phyloP scores from a whole-genome alignment of 2,888 invertebrate species.

The Phortica okadai region DNA sequence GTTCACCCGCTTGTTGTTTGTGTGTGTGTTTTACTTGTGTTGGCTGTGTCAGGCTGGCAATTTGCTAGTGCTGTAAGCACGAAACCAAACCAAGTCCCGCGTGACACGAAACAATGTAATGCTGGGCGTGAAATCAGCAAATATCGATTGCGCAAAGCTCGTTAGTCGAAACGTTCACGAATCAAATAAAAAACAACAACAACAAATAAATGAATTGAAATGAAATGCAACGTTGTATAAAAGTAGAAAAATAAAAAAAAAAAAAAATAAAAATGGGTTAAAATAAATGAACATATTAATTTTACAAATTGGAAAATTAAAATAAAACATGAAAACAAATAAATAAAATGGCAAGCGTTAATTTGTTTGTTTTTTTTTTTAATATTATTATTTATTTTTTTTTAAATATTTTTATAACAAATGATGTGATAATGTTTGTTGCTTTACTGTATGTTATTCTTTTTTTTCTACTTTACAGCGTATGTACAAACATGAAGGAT shows the following conservation, averaged over 20 bases:
- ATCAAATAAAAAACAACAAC: conserved; percentile 25
- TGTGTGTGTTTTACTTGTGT: too few relatives aligned
- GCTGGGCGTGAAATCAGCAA: conserved; percentile 27
- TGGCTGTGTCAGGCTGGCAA: conserved; percentile 39
- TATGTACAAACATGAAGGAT: background rate
- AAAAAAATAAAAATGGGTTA: background rate
- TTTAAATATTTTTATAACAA: background rate
- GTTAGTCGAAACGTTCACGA: conserved; percentile 25
- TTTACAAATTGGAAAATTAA: conserved; percentile 27
- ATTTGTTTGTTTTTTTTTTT: background rate
- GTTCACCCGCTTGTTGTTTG: background rate
- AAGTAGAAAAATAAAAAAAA: too few relatives aligned
- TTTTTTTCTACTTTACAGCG: background rate
- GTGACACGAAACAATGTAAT: conserved; percentile 26
- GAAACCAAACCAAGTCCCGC: conserved; percentile 33
- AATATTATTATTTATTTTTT: too few relatives aligned
- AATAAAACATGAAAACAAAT: background rate
- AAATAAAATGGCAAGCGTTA: background rate
- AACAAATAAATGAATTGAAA: conserved; percentile 36
- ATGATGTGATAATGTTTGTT: background rate
- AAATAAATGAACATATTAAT: conserved; percentile 20
- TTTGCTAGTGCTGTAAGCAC: conserved; percentile 46
- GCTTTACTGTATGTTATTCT: background rate
- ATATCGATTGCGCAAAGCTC: conserved; percentile 31
- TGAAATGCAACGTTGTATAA: conserved; percentile 27